Evolutionary conservation across 1,140 invertebrate genomes (phyloP).

Genomic region (Paraescarpia echinospica): DNA sequence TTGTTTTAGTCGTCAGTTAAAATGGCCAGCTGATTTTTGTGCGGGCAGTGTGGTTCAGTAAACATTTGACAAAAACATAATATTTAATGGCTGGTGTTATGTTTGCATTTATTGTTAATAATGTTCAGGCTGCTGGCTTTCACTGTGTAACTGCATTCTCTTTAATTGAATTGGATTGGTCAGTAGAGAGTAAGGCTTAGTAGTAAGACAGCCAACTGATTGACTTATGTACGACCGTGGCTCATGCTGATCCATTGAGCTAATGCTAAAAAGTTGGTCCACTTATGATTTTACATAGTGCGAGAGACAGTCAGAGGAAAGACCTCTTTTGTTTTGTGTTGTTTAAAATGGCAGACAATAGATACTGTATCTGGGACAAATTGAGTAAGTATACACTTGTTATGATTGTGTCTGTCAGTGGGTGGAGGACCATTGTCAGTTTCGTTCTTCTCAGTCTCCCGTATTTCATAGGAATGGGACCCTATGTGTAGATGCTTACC

Average conservation of each 20-base stretch:
- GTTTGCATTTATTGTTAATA: not conserved
- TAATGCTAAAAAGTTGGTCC: not conserved
- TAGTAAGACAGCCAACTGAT: too few species aligned
- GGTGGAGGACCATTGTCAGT: too few species aligned
- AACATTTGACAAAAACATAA: too few species aligned
- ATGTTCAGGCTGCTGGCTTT: not conserved
- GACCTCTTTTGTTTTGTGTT: not conserved
- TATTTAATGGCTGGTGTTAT: too few species aligned
- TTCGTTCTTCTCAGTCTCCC: not conserved
- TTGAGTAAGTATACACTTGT: not conserved
- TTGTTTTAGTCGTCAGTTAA: not conserved
- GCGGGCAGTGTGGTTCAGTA: too few species aligned
- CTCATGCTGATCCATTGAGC: too few species aligned
- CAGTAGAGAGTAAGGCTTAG: not conserved
- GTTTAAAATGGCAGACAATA: not conserved
- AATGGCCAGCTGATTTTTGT: too few species aligned
- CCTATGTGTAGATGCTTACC: not conserved
- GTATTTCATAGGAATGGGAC: not conserved
- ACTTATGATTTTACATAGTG: not conserved
- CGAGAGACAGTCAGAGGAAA: not conserved
- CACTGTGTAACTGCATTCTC: not conserved
- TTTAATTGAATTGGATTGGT: not conserved
- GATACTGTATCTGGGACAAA: not conserved
- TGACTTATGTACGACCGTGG: too few species aligned
- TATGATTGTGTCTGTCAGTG: not conserved